Percentiles rank a stretch among this genome's conserved stretches.
Conservation (phyloP, 2,113 vertebrate genomes). For the Nycticryphes semicollaris region DNA sequence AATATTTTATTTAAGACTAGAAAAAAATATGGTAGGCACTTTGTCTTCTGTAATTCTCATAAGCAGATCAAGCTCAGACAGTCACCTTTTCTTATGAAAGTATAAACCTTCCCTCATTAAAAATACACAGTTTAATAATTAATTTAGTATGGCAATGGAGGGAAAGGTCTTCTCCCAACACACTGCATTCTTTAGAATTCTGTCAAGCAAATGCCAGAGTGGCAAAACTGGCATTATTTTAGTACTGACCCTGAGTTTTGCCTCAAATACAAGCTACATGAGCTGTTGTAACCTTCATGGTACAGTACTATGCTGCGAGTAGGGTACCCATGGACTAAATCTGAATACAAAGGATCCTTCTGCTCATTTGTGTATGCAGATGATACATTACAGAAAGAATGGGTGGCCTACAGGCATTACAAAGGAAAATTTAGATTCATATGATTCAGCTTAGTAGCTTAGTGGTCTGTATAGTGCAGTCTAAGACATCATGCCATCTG, state of each 20-base stretch:
- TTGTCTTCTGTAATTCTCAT: not conserved
- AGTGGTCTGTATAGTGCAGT: not conserved
- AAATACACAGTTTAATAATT: not conserved
- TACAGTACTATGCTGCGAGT: not conserved
- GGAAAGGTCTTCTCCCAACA: not conserved
- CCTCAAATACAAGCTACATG: not conserved
- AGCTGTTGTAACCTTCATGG: not conserved
- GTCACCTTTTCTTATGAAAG: not conserved
- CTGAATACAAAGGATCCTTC: not conserved
- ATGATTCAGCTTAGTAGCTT: not conserved
- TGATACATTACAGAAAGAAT: not conserved
- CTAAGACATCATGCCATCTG: not conserved
- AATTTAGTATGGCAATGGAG: rapidly evolving
- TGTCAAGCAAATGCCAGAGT: not conserved
- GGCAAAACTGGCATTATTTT: not conserved
- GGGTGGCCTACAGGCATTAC: not conserved
- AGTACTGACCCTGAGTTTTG: not conserved
- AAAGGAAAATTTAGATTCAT: not conserved
- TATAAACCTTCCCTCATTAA: not conserved
- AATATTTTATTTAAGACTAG: not conserved
- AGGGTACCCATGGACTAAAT: not conserved
- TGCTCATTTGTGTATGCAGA: not conserved
- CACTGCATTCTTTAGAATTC: not conserved
- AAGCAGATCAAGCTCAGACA: not conserved
- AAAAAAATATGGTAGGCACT: not conserved